phyloP scores from a whole-genome alignment of 2,888 invertebrate genomes.

The Acleris emargana region DNA sequence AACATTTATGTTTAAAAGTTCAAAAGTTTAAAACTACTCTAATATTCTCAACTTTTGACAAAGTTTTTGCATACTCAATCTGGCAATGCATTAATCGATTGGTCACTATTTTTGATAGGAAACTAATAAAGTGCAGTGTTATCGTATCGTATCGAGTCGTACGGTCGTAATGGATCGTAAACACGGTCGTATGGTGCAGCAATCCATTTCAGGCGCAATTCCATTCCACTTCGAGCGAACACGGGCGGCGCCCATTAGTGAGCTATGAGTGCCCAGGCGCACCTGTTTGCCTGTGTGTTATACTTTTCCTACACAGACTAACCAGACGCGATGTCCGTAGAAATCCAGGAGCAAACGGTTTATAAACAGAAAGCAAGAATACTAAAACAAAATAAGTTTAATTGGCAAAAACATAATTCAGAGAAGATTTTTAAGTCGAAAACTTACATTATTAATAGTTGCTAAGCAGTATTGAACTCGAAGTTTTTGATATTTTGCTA shows the following conservation, averaged over 20 bases:
- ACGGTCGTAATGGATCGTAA: constrained; percentile 62
- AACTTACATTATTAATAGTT: too few species aligned
- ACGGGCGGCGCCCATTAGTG: constrained; percentile 53
- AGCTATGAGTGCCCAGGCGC: constrained; percentile 49
- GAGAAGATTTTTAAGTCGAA: too few species aligned
- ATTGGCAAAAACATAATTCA: too few species aligned
- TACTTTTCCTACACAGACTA: constrained; percentile 30
- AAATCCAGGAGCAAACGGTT: background rate
- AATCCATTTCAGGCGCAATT: constrained; percentile 68
- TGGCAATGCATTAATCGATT: too few species aligned
- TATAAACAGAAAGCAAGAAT: background rate
- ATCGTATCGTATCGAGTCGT: constrained; percentile 35
- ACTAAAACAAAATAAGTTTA: too few species aligned
- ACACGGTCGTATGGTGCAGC: constrained; percentile 52
- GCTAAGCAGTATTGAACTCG: too few species aligned
- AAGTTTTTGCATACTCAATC: too few species aligned
- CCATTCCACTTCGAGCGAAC: constrained; percentile 41
- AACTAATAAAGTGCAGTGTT: background rate
- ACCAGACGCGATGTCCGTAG: background rate
- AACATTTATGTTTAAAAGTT: too few species aligned
- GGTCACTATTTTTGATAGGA: too few species aligned
- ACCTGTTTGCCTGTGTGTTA: constrained; percentile 60
- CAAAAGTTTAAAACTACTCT: too few species aligned
- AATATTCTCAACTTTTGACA: too few species aligned
- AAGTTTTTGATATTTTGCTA: too few species aligned